phyloP scores from a whole-genome alignment of 1,140 invertebrate species.

The Monochamus saltuarius region DNA sequence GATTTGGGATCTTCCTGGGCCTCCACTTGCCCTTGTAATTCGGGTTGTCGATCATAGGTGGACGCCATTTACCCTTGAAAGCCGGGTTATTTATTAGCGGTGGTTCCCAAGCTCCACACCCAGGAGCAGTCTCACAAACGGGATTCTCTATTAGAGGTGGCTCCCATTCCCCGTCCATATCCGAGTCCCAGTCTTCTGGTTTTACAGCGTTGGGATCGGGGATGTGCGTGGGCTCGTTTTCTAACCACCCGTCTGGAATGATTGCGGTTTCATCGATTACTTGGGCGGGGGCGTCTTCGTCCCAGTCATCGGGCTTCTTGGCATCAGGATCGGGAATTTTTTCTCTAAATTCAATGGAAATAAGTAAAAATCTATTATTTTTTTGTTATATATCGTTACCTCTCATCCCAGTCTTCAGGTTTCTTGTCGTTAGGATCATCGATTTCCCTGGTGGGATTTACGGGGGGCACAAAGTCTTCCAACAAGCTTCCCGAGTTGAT shows the following conservation, averaged over 20 bases:
- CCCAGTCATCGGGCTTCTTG: slow-evolving; percentile 91
- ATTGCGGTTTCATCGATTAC: slow-evolving; percentile 85
- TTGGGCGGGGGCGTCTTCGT: slow-evolving; percentile 88
- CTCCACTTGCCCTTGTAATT: slow-evolving; percentile 94
- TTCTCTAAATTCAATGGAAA: slow-evolving; percentile 58
- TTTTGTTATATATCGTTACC: slow-evolving; percentile 6
- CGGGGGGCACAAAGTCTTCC: slow-evolving; percentile 88
- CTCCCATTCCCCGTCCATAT: slow-evolving; percentile 99
- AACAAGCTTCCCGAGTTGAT: slow-evolving; percentile 84
- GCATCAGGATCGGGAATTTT: slow-evolving; percentile 90
- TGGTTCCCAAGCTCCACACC: slow-evolving; percentile 90
- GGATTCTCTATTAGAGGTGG: slow-evolving; percentile 91
- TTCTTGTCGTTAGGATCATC: slow-evolving; percentile 90
- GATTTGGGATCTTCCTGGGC: slow-evolving; percentile 84
- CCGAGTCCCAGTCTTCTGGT: slow-evolving; percentile 94
- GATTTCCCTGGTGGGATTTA: slow-evolving; percentile 94
- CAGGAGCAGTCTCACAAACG: slow-evolving; percentile 63
- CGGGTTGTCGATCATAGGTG: slow-evolving; percentile 90
- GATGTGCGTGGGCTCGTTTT: slow-evolving; percentile 86
- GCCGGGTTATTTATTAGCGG: slow-evolving; percentile 87
- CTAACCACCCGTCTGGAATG: slow-evolving; percentile 93
- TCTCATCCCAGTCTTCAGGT: slow-evolving; percentile 95
- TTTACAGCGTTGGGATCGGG: slow-evolving; percentile 85
- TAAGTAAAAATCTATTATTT: neutral
- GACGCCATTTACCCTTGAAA: slow-evolving; percentile 91